These are phyloP conservation scores for Sminthopsis crassicaudata DNA, from an alignment of 2,113 vertebrate genomes.

Conservation along the genomic window DNA sequence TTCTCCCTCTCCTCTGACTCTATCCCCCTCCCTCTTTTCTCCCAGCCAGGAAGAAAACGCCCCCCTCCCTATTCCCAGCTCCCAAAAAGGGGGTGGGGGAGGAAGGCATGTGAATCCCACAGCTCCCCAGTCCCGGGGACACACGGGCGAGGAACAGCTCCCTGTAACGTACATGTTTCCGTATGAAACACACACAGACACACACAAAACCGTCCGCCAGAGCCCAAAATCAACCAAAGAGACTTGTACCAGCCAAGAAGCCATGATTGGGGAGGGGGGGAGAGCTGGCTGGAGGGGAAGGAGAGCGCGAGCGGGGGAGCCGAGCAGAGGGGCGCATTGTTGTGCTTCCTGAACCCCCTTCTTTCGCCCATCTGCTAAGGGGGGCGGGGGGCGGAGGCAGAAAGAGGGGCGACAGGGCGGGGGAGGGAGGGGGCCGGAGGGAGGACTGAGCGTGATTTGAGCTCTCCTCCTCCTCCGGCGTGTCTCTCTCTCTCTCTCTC, in stretches of 20 bases:
- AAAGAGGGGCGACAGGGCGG: constrained; percentile 59
- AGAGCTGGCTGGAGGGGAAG: constrained; percentile 43
- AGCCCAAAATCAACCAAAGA: constrained; percentile 74
- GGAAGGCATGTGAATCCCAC: constrained; percentile 58
- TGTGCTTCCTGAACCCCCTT: constrained; percentile 77
- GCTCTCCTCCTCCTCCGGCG: constrained; percentile 47
- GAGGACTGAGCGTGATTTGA: constrained; percentile 57
- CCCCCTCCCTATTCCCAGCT: constrained; percentile 72
- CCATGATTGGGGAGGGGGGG: constrained; percentile 79
- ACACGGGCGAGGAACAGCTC: constrained; percentile 49
- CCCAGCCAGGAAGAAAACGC: constrained; percentile 75
- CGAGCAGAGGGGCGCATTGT: constrained; percentile 74
- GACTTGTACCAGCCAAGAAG: constrained; percentile 78
- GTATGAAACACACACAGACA: constrained; percentile 32
- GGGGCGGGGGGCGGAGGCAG: constrained; percentile 43
- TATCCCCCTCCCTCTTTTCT: constrained; percentile 49
- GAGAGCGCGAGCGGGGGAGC: neutral
- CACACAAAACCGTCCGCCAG: constrained; percentile 65
- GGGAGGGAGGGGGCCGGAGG: constrained; percentile 23
- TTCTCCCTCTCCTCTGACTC: neutral
- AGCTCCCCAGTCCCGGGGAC: constrained; percentile 52
- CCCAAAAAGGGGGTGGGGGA: constrained; percentile 45
- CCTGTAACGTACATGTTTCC: neutral
- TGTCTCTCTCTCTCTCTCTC: constrained; percentile 22
- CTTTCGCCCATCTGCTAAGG: constrained; percentile 73